Conservation (phyloP, 2,113 vertebrate species). For the Pterophyllum scalare region DNA sequence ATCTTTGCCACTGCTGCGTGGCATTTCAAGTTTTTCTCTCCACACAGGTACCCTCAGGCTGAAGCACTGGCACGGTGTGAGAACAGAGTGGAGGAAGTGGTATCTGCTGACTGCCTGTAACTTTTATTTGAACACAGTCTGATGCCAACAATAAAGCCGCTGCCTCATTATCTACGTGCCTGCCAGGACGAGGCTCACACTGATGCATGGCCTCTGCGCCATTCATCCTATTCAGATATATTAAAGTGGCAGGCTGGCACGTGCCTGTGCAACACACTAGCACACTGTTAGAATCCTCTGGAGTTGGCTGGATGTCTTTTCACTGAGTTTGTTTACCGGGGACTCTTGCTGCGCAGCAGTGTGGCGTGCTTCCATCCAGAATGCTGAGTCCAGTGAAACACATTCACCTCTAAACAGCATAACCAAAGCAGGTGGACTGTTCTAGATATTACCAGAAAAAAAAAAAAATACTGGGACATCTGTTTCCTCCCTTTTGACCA, state of each 20-base stretch:
- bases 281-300: constrained; percentile 65
- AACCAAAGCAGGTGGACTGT: constrained; percentile 58
- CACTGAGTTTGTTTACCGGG: constrained; percentile 53
- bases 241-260: constrained; percentile 49
- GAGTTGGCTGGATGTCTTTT: constrained; percentile 66
- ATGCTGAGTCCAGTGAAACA: constrained; percentile 63
- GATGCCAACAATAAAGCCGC: constrained; percentile 71
- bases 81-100: constrained; percentile 36
- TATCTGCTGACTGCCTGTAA: constrained; percentile 75
- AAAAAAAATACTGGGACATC: constrained; percentile 39
- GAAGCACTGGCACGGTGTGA: neutral
- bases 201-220: constrained; percentile 5
- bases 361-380: constrained; percentile 27
- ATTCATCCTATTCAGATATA: constrained; percentile 57
- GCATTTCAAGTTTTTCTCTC: constrained; percentile 11
- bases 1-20: neutral
- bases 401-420: constrained; percentile 49
- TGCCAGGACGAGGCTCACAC: constrained; percentile 29
- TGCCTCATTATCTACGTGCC: constrained; percentile 55
- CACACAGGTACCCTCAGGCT: neutral
- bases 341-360: neutral
- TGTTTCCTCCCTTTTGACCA: constrained; percentile 42
- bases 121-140: constrained; percentile 62
- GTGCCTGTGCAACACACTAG: constrained; percentile 18
- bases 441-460: constrained; percentile 60